phyloP scores from a whole-genome alignment of 2,888 invertebrate genomes.

The Tryphoninae sp. region DNA sequence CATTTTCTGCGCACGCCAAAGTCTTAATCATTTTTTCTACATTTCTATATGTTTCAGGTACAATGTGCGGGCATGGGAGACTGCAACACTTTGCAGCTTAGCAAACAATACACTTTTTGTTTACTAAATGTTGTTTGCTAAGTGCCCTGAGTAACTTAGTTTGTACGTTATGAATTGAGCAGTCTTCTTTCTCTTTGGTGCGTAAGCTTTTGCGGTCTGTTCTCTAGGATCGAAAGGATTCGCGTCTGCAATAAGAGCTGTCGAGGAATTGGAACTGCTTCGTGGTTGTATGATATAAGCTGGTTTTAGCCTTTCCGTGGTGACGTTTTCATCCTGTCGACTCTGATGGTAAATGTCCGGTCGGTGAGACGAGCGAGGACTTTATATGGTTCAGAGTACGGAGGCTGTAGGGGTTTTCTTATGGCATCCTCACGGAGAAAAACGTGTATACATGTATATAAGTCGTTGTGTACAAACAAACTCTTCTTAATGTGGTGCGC shows the following conservation, averaged over 20 bases:
- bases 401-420: constrained; percentile 18
- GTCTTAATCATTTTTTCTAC: background rate
- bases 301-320: constrained; percentile 35
- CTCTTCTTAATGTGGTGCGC: constrained; percentile 26
- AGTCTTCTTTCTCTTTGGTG: no score
- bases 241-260: no score
- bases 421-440: constrained; percentile 22
- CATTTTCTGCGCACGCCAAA: background rate
- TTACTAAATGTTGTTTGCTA: no score
- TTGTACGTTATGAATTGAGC: no score
- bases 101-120: no score
- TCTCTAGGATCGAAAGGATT: no score
- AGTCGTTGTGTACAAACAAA: constrained; percentile 30
- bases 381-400: constrained; percentile 28
- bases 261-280: no score
- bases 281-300: background rate
- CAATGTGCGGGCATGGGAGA: background rate
- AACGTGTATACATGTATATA: constrained; percentile 30
- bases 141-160: no score
- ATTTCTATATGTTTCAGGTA: background rate
- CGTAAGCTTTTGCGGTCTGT: no score
- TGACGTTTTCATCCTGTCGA: constrained; percentile 27
- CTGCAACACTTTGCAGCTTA: background rate
- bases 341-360: constrained; percentile 13
- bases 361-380: constrained; percentile 34